Evolutionary conservation across 2,797 vertebrate species (phyloP), one percentile per base, ranked within the genome.

Genomic region (Hylomyscus alleni): DNA sequence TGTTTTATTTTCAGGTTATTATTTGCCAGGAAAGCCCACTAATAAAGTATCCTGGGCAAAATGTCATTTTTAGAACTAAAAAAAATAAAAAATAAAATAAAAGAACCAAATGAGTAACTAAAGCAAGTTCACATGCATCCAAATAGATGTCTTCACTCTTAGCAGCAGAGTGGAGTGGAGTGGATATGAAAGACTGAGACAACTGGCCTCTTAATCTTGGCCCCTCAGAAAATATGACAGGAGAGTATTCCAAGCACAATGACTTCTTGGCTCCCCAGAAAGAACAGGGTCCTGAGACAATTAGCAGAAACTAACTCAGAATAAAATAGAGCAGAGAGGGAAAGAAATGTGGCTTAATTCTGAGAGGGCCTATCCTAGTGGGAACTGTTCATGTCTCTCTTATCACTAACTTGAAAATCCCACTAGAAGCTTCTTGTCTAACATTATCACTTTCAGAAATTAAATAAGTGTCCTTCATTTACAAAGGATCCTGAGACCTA

Each of bases 41-140:
- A 82, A 94, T 72, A 89, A 95, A 92, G 72, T 73, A 84, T 83
- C n/a, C 56, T 89, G 47, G 9, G 52, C 19, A 81, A 93, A 97
- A 96, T 84, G 52, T 95, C 62, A 56, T 96, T 96, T 95, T 92
- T 24, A 78, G 44, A 76, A 62, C 81, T 89, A 60, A 58, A 72
- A 90, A 92, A 78, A 69, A 92, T 54, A 58, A 72, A 90, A 92
- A 78, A 60, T 52, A 72, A 90, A 92, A 78, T 3, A 44, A 44
- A 44, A 44, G 40, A 44, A 29, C 72, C 37, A 94, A 82, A 60
- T 92, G 62, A 91, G 34, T 54, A 92, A 89, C 83, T 65, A 82
- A 84, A 52, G 26, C 40, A 92, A 90, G 26, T 90, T 86, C 72
- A 47, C 22, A 29, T 29, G 56, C 29, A 58, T 84, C 86, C 87